phyloP scores from a whole-genome alignment of 2,113 vertebrate genomes.

The Ciconia boyciana region DNA sequence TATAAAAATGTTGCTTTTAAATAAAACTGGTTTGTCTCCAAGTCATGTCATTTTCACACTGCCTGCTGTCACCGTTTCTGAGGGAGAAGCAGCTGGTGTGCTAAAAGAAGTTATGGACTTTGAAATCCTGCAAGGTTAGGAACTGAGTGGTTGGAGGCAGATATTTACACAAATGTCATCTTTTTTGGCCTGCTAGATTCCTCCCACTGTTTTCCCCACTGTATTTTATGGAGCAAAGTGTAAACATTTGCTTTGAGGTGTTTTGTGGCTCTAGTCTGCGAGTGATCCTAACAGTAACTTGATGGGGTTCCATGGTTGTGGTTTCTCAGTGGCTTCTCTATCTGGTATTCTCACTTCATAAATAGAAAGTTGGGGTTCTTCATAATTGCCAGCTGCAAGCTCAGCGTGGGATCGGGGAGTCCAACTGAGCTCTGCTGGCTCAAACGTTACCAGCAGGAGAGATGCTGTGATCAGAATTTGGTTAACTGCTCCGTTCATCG shows the following conservation, averaged over 20 bases:
- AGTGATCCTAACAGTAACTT: neutral
- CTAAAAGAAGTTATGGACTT: constrained; percentile 40
- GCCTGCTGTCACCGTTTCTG: neutral
- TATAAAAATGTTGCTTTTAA: neutral
- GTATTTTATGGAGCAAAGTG: neutral
- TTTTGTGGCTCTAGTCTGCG: neutral
- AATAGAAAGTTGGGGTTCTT: neutral
- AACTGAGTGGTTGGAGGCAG: constrained; percentile 32
- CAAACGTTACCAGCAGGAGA: neutral
- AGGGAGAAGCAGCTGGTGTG: constrained; percentile 52
- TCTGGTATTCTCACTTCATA: neutral
- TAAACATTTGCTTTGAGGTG: neutral
- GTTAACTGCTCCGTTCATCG: neutral
- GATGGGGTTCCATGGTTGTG: neutral
- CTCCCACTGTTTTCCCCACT: neutral
- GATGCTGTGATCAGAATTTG: neutral
- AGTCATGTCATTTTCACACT: neutral
- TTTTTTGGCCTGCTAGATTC: neutral
- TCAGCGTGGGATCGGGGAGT: neutral
- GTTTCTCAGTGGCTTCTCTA: neutral
- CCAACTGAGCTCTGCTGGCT: neutral
- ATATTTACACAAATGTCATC: constrained; percentile 8
- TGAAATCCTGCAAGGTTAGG: constrained; percentile 7
- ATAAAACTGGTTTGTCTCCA: constrained; percentile 41
- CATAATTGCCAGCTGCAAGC: neutral